Evolutionary conservation across 2,888 invertebrate species (phyloP).

Genomic region (Sabatieria punctata): DNA sequence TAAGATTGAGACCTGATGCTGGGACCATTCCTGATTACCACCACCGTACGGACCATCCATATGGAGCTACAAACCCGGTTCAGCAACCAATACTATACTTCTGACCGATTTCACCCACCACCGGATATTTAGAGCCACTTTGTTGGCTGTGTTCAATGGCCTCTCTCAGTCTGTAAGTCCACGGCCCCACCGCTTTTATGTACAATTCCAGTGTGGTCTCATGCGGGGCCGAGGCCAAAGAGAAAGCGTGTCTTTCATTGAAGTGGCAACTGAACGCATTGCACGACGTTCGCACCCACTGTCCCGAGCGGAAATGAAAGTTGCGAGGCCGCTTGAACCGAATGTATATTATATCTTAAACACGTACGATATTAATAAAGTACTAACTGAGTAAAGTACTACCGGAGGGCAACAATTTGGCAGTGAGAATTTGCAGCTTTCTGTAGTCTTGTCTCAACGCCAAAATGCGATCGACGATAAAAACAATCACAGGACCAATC

Average conservation of each 20-base stretch:
- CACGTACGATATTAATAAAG: not conserved
- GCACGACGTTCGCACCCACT: conserved; percentile 60
- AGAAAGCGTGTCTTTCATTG: conserved; percentile 82
- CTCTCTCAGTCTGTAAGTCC: conserved; percentile 90
- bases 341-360: conserved; percentile 41
- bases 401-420: conserved; percentile 68
- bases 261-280: conserved; percentile 52
- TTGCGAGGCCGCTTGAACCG: conserved; percentile 88
- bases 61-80: conserved; percentile 37
- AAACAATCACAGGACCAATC: conserved; percentile 70
- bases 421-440: conserved; percentile 71
- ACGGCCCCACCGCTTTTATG: conserved; percentile 65
- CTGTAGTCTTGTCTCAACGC: conserved; percentile 27
- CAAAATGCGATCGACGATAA: conserved; percentile 71
- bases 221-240: conserved; percentile 83
- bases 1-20: conserved; percentile 92
- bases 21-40: conserved; percentile 95
- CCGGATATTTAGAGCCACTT: conserved; percentile 17
- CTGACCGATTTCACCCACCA: conserved; percentile 14
- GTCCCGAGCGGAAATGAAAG: conserved; percentile 52
- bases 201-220: conserved; percentile 84
- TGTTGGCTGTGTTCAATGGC: conserved; percentile 20
- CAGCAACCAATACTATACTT: too few relatives aligned
- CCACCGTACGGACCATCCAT: conserved; percentile 91
- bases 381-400: conserved; percentile 11